These are phyloP conservation scores for Bubalus kerabau DNA, from an alignment of 2,113 vertebrate species.

Conservation along the genomic window DNA sequence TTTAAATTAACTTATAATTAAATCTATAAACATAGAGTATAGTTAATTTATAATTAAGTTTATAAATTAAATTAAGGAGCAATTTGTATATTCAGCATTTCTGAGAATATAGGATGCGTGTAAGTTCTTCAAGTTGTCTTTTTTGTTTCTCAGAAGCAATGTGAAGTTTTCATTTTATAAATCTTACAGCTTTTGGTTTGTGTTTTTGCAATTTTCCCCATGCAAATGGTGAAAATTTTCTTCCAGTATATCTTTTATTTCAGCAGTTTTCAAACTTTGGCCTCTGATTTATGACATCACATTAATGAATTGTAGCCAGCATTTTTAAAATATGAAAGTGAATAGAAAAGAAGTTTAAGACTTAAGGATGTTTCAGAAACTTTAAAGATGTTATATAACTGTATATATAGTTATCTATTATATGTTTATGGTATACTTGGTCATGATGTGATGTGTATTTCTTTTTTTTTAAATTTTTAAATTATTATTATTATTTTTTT, in stretches of 20 bases:
- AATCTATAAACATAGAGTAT: neutral
- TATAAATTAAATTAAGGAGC: neutral
- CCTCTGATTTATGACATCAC: neutral
- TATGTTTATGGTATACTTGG: neutral
- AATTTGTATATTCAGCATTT: constrained; percentile 21
- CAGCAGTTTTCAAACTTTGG: neutral
- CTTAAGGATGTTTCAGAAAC: neutral
- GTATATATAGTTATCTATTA: neutral
- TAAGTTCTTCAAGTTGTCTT: neutral
- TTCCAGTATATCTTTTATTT: neutral
- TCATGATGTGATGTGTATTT: neutral
- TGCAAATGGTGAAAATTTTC: neutral
- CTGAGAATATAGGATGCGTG: neutral
- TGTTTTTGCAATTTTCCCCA: neutral
- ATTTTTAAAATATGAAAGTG: constrained; percentile 37
- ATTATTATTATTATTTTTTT: too few species aligned
- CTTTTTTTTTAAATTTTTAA: too few species aligned
- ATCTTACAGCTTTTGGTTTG: neutral
- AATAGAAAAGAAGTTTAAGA: neutral
- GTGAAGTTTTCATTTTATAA: neutral
- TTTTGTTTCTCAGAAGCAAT: neutral
- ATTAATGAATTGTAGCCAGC: neutral
- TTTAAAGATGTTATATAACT: neutral
- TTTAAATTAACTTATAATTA: neutral
- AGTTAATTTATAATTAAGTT: neutral